phyloP scores from a whole-genome alignment of 2,113 vertebrate species.

The Pollimyrus isidori region DNA sequence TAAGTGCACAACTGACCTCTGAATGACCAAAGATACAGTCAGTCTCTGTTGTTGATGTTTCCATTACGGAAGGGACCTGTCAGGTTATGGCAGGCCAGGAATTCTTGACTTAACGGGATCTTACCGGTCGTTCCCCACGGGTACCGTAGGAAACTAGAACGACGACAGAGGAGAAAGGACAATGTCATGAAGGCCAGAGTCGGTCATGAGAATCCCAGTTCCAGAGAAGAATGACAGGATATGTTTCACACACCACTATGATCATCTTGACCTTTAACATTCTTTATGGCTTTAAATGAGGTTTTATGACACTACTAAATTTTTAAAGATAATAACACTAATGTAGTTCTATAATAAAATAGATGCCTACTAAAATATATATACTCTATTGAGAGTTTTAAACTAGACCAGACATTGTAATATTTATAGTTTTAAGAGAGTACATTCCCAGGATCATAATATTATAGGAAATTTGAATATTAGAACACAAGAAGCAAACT shows the following conservation, averaged over 20 bases:
- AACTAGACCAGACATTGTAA: not conserved
- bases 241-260: not conserved
- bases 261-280: not conserved
- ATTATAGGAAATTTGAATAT: not conserved
- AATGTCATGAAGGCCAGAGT: not conserved
- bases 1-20: not conserved
- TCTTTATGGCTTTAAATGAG: not conserved
- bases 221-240: not conserved
- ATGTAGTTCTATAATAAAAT: conserved; percentile 9
- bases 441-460: not conserved
- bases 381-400: conserved; percentile 3
- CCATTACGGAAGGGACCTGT: not conserved
- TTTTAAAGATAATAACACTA: conserved; percentile 10
- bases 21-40: not conserved
- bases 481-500: not conserved
- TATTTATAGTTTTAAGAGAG: not conserved
- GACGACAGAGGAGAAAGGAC: not conserved
- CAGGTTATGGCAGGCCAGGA: not conserved
- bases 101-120: not conserved
- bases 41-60: not conserved
- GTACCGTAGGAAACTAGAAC: not conserved
- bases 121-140: not conserved
- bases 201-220: not conserved
- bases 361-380: conserved; percentile 8
- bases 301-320: conserved; percentile 3